Evolutionary conservation across 2,888 invertebrate genomes (phyloP), one percentile per base, ranked within the genome.

Genomic region (Polyommatus iphigenia): DNA sequence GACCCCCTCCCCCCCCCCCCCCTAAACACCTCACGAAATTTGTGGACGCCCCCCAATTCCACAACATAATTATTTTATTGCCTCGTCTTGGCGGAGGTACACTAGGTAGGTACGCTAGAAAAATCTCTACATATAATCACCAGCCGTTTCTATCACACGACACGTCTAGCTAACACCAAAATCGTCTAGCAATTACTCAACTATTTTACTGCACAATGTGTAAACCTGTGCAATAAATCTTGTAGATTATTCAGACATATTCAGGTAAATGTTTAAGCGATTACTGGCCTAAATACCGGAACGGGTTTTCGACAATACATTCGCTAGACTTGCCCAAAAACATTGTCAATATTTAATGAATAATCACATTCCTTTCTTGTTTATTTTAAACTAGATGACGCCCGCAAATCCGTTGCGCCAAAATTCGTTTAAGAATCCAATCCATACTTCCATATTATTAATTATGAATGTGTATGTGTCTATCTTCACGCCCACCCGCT

Each of bases 191-290:
- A 62, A 62, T 62, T 62, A 62, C 24, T 13, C 20, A 62, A 24
- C 5, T 18, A 29, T 29, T 67, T 29, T 5, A 29, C 62, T 24
- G 3, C 62, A 67, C 62, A 67, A 67, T 67, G 20, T 15, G 24
- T 67, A 67, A 67, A 67, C 67, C 67, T 29, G 67, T 67, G 8
- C 67, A 29, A 67, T 67, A 67, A 67, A 67, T 67, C 67, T 29
- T 67, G 29, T 67, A 67, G 67, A 67, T 67, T 62, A 67, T 67
- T 67, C 13, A 13, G 67, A 67, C 29, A 29, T 67, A 32, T 67
- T 32, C 20, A 67, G 67, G 67, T 67, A 29, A 29, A 67, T 29
- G 67, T 67, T 67, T 4, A 18, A 67, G 15, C 18, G 24, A 67
- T 67, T 67, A 32, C 67, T 15, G 67, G 0, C 67, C 67, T 29